Evolutionary conservation across 2,888 invertebrate genomes (phyloP).

Genomic region (Dioctria linearis): DNA sequence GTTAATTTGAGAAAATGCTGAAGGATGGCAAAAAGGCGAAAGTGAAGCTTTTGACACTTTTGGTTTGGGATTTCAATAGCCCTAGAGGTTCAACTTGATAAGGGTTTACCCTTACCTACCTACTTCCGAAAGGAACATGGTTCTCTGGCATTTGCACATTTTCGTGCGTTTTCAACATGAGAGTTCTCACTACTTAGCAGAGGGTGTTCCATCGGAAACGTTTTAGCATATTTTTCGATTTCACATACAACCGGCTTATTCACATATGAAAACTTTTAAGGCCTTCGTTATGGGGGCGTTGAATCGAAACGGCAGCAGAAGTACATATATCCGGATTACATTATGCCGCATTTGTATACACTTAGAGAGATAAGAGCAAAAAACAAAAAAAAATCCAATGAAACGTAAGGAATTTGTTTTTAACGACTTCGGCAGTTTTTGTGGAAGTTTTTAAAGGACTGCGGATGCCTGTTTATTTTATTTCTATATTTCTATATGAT

Average conservation of each 20-base stretch:
- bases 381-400: no score
- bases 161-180: no score
- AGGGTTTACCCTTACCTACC: not conserved
- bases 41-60: conserved; percentile 33
- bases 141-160: no score
- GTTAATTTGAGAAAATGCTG: conserved; percentile 5
- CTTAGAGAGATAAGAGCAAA: not conserved
- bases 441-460: no score
- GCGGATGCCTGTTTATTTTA: no score
- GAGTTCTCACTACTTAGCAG: no score
- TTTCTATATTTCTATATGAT: no score
- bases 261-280: not conserved
- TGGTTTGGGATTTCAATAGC: conserved; percentile 1
- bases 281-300: not conserved
- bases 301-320: not conserved
- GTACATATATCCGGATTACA: not conserved
- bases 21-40: not conserved
- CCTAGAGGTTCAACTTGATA: not conserved
- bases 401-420: no score
- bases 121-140: not conserved
- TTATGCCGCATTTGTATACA: not conserved
- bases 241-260: not conserved
- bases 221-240: not conserved
- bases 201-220: not conserved
- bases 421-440: no score